phyloP scores from a whole-genome alignment of 2,113 vertebrate genomes.

The Apodemus speciosus region DNA sequence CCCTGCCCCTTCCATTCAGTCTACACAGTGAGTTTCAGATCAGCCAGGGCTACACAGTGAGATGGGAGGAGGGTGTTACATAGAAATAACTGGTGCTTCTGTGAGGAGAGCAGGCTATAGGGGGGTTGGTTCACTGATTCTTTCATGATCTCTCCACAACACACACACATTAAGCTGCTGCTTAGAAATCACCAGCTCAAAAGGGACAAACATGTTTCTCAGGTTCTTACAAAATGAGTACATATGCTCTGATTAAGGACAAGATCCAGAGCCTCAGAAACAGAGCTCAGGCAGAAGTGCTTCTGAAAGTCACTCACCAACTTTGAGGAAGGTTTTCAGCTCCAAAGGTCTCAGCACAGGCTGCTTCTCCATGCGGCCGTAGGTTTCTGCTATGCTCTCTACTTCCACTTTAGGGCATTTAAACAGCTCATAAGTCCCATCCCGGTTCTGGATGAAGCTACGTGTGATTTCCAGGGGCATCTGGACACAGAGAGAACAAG shows the following conservation, averaged over 20 bases:
- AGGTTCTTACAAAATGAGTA: conserved; percentile 31
- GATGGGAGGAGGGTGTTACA: background rate
- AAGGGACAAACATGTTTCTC: background rate
- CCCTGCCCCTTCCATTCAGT: background rate
- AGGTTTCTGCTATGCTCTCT: conserved; percentile 86
- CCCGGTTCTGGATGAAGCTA: conserved; percentile 93
- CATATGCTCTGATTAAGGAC: conserved; percentile 37
- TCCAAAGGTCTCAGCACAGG: conserved; percentile 91
- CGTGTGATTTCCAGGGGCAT: conserved; percentile 92
- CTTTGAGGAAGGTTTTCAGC: conserved; percentile 94
- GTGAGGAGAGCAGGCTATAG: background rate
- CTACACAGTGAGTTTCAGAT: background rate
- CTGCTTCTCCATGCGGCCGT: conserved; percentile 86
- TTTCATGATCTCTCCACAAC: background rate
- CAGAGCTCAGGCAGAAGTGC: background rate
- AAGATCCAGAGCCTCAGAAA: conserved; percentile 35
- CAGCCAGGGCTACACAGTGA: background rate
- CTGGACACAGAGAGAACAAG: conserved; percentile 77
- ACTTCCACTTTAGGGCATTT: conserved; percentile 88
- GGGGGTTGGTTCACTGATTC: background rate
- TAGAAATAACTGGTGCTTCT: background rate
- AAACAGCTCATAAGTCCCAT: conserved; percentile 91
- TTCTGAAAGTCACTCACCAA: conserved; percentile 85
- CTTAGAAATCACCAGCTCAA: conserved; percentile 13
- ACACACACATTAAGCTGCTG: background rate